phyloP scores from a whole-genome alignment of 2,797 vertebrate species.

The Muscicapa striata region DNA sequence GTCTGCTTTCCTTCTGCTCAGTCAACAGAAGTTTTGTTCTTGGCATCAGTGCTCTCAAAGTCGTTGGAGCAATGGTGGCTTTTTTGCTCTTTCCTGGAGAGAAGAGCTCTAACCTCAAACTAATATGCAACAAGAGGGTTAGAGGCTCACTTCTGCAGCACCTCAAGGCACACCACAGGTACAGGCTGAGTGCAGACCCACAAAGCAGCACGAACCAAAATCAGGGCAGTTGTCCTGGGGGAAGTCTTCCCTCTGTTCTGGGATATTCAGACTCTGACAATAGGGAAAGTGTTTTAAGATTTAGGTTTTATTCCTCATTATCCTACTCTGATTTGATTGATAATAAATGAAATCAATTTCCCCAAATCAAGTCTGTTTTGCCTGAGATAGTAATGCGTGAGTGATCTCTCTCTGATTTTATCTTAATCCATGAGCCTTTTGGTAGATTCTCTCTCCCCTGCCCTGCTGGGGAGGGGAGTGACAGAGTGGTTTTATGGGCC shows the following conservation, averaged over 20 bases:
- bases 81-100: not conserved
- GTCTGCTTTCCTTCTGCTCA: not conserved
- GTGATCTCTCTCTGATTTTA: not conserved
- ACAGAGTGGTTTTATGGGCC: not conserved
- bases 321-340: not conserved
- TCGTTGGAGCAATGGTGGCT: not conserved
- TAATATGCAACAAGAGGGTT: not conserved
- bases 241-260: not conserved
- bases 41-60: not conserved
- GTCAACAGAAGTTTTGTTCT: not conserved
- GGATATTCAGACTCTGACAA: not conserved
- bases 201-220: not conserved
- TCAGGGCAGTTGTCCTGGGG: not conserved
- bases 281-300: not conserved
- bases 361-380: not conserved
- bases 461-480: not conserved
- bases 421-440: not conserved
- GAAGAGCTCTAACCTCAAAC: not conserved
- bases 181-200: not conserved
- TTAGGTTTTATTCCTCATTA: not conserved
- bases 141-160: not conserved
- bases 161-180: accelerated
- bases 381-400: accelerated
- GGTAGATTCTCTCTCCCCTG: not conserved
- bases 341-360: not conserved